Conservation (phyloP, 2,113 vertebrate species). For the Pachyramphus minor region DNA sequence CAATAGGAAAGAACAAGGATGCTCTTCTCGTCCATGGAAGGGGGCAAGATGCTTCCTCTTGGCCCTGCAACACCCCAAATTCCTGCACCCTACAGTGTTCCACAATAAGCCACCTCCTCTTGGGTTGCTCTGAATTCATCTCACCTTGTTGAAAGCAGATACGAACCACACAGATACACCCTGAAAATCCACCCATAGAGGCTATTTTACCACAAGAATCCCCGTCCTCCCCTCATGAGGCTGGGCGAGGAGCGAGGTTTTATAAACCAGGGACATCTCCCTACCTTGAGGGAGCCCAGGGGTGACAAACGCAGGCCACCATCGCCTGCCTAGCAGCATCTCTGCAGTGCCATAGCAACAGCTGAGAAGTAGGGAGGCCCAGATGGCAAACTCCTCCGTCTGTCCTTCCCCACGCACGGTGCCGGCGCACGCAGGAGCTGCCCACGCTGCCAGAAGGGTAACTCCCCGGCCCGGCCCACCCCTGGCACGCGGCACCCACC, state of each 20-base stretch:
- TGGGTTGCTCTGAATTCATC: not conserved
- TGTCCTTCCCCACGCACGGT: slow-evolving; percentile 8
- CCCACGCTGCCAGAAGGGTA: slow-evolving; percentile 48
- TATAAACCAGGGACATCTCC: not conserved
- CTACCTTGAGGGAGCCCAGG: not conserved
- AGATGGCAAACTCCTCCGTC: slow-evolving; percentile 67
- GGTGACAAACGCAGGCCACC: slow-evolving; percentile 9
- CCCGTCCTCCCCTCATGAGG: not conserved
- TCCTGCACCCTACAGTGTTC: not conserved
- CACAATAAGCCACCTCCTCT: not conserved
- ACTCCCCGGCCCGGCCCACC: not conserved
- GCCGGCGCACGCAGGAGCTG: not conserved
- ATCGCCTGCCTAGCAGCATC: slow-evolving; percentile 40
- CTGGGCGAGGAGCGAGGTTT: not conserved
- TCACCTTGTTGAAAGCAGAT: not conserved
- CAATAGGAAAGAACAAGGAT: not conserved
- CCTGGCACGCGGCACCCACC: accelerated
- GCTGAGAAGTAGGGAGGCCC: slow-evolving; percentile 54
- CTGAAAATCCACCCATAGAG: not conserved
- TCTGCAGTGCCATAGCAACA: slow-evolving; percentile 59
- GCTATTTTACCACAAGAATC: not conserved
- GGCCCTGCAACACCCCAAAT: not conserved
- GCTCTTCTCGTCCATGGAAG: not conserved
- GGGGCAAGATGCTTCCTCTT: not conserved
- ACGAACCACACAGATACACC: not conserved